Base-by-base conservation (phyloP, 2,888 invertebrate genomes). In the Ichneumoninae sp. region DNA sequence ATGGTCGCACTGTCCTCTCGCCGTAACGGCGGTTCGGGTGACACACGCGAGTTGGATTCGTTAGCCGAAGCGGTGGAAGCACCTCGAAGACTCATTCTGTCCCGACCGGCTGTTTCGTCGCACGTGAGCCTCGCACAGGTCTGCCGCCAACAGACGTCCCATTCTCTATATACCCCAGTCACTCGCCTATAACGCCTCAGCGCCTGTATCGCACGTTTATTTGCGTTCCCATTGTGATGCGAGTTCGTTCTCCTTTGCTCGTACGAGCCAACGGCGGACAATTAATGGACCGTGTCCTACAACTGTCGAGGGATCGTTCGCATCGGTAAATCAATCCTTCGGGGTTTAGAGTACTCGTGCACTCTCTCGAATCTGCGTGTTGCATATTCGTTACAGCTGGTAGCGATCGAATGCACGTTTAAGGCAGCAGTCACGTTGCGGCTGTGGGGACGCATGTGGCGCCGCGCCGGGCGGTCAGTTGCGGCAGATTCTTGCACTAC, bases 201-300 rank as follows among this genome's bases (percentile, higher is more conserved):
- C n/a, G 40, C 10, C 26, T 76, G 70, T 77, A 79, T 82, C 80
- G 76, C 70, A 70, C 76, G 87, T 89, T 90, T 90, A 91, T 91
- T 91, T 90, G 88, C 87, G 89, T 90, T 88, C 85, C 77, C 88
- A 91, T 90, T 91, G 90, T 90, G 84, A 89, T 88, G 82, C 60
- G 90, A 90, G 91, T 91, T 91, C 91, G 90, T 91, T 91, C 90
- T 90, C 90, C 90, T 87, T 86, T 85, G 80, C 80, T 65, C 26
- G 54, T 82, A 66, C 84, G 86, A 83, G 87, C 85, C 87, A 86
- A 47, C 70, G 16, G 7, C 60, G 16, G 87, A 88, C 89, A 90
- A 89, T 90, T 90, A 91, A 91, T 91, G 89, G 88, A 89, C 66
- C 84, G 69, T 50, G 74, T 74, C 72, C 47, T 52, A 22, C 75